phyloP scores from a whole-genome alignment of 2,888 invertebrate genomes.

The Palloptera scutellata region DNA sequence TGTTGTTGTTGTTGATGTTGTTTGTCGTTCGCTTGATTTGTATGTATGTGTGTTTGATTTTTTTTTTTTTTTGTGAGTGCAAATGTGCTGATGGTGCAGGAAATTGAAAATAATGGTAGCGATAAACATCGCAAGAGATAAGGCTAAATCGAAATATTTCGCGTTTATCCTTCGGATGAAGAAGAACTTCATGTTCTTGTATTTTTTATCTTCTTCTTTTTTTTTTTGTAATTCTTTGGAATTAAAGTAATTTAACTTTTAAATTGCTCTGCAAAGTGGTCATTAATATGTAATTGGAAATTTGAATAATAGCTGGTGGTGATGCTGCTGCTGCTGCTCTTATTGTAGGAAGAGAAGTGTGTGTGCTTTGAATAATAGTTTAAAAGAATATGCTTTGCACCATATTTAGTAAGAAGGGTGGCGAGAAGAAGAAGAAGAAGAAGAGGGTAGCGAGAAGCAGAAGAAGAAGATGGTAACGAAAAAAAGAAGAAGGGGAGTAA shows the following conservation, averaged over 20 bases:
- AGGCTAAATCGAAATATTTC: background rate
- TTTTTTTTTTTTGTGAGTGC: background rate
- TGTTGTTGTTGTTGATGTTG: too few relatives aligned
- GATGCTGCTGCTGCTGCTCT: background rate
- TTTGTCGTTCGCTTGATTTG: background rate
- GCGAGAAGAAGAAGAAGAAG: too few relatives aligned
- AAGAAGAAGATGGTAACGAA: too few relatives aligned
- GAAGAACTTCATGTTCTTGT: background rate
- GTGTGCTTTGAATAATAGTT: too few relatives aligned
- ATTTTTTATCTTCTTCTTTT: background rate
- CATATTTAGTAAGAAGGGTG: too few relatives aligned
- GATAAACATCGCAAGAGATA: conserved; percentile 22
- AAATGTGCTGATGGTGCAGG: conserved; percentile 2
- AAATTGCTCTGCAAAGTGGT: background rate
- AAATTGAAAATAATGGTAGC: conserved; percentile 35
- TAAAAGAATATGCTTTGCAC: too few relatives aligned
- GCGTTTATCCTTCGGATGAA: too few relatives aligned
- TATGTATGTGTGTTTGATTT: background rate
- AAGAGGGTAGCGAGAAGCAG: too few relatives aligned
- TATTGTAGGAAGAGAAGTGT: background rate
- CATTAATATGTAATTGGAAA: too few relatives aligned
- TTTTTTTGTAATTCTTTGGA: background rate
- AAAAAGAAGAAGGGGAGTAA: too few relatives aligned
- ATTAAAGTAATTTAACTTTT: conserved; percentile 17
- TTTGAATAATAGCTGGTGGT: background rate